Evolutionary conservation across 64 coral and sea anemone genomes (phyloP), one percentile per base, ranked within the genome.

Genomic region (Exaiptasia diaphana): DNA sequence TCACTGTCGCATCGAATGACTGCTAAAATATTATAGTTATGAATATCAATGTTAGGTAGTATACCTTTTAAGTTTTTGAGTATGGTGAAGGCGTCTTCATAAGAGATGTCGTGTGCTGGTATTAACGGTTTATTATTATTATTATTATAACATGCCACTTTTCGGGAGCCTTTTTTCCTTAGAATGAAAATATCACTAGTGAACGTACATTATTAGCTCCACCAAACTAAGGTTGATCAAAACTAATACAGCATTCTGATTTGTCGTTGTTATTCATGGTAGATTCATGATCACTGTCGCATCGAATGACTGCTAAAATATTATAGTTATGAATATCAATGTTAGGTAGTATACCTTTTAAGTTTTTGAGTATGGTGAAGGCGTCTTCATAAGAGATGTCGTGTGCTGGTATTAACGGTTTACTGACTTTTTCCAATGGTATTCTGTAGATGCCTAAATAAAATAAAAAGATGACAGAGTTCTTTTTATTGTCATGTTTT

Each of bases 111-210:
- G 52, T 64, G 32, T 8, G 73, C 84, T 23, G 73, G 84, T 67
- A 78, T 67, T 69, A 4, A 48, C 11, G 79, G 79, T n/a, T n/a
- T n/a, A n/a, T n/a, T n/a, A n/a, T n/a, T n/a, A n/a, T n/a, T n/a
- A n/a, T n/a, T n/a, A n/a, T n/a, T n/a, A n/a, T n/a, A n/a, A n/a
- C 79, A 59, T 74, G 67, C 91, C 91, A 94, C 12, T 44, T 28
- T 12, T 50, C 38, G 4, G 91, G 91, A 18, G 87, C 80, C 20
- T 26, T 62, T 49, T 11, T 25, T 80, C 31, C 57, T 93, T 44
- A 64, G 0, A 44, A 67, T 54, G 57, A 45, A 89, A n/a, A 39
- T 15, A 30, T 20, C 42, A 34, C 9, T 1, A 18, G 32, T 25
- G 8, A 6, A 20, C 36, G 6, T 2, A 58, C 0, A 57, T 14